Evolutionary conservation across 2,113 vertebrate genomes (phyloP), one percentile per base, ranked within the genome.

Genomic region (Entosphenus tridentatus): DNA sequence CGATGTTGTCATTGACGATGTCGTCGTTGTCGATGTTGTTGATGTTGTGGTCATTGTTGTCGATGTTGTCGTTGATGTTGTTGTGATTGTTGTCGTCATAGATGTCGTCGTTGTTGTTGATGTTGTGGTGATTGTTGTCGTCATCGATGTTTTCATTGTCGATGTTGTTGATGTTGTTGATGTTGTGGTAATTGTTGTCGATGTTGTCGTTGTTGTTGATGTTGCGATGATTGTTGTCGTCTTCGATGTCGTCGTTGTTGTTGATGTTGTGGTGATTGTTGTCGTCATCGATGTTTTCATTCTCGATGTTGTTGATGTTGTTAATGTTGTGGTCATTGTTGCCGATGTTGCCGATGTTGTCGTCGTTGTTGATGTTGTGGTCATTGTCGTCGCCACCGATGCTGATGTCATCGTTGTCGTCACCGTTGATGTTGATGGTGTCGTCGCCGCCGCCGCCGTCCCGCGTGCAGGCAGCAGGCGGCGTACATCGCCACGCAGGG

Each of bases 401-500:
- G 58, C 3, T 62, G 58, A 12, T 68, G 11, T 62, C 13, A 8
- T 14, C 17, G 59, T 62, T 8, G 59, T 62, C 17, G 58, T 62
- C 16, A 16, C 16, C 16, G 58, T 62, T 62, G 58, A 62, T 62
- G 58, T 13, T 62, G 58, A 14, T 5, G 58, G 16, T 62, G 59
- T 8, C 17, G 59, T 6, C 17, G 7, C 1, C 17, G 59, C 6
- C 17, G 59, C 2, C 17, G 12, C 1, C 17, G 68, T 3, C 13
- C 55, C 39, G 62, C 8, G 8, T 72, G 1, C 82, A 96, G 92
- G 81, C 89, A 91, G 74, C 89, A 95, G 79, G 92, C 85, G 80
- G 89, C 89, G 12, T 97, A 97, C 80, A 88, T 97, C 16, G 89
- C 87, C 73, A 90, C 89, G 0, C 92, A 97, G 79, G 92, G 92